phyloP scores from a whole-genome alignment of 2,113 vertebrate genomes.

The Montifringilla adamsi region DNA sequence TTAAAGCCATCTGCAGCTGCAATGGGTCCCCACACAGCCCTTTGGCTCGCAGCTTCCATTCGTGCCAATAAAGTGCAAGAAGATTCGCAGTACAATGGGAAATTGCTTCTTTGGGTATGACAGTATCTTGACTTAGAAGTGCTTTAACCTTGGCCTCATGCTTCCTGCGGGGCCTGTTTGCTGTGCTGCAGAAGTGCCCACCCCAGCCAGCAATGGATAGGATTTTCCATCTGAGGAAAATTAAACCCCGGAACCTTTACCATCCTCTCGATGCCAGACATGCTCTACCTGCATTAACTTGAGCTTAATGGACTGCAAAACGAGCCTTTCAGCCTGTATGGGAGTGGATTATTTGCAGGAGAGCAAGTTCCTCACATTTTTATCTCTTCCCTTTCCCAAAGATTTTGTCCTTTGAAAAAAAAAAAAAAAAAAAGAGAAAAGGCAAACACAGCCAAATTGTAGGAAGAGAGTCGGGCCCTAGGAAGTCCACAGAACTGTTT shows the following conservation, averaged over 20 bases:
- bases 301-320: conserved; percentile 69
- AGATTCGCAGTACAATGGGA: conserved; percentile 59
- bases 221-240: conserved; percentile 67
- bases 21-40: conserved; percentile 54
- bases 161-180: conserved; percentile 59
- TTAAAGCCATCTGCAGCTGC: conserved; percentile 57
- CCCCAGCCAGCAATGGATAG: neutral
- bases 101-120: conserved; percentile 69
- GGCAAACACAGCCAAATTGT: neutral
- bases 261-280: conserved; percentile 50
- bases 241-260: conserved; percentile 63
- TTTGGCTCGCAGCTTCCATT: conserved; percentile 27
- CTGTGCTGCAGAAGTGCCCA: neutral
- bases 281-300: conserved; percentile 66
- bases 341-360: conserved; percentile 58
- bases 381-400: neutral
- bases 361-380: conserved; percentile 18
- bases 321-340: conserved; percentile 11
- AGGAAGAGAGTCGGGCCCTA: accelerated
- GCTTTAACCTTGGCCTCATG: conserved; percentile 73
- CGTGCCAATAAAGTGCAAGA: conserved; percentile 53
- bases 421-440: neutral
- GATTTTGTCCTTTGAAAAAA: neutral
- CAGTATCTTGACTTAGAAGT: conserved; percentile 61
- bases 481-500: neutral